A percentile compares a stretch with the other conserved stretches of the same genome.
Evolutionary conservation across 2,888 invertebrate species (phyloP).

Genomic region (Nipponacmea schrenckii): DNA sequence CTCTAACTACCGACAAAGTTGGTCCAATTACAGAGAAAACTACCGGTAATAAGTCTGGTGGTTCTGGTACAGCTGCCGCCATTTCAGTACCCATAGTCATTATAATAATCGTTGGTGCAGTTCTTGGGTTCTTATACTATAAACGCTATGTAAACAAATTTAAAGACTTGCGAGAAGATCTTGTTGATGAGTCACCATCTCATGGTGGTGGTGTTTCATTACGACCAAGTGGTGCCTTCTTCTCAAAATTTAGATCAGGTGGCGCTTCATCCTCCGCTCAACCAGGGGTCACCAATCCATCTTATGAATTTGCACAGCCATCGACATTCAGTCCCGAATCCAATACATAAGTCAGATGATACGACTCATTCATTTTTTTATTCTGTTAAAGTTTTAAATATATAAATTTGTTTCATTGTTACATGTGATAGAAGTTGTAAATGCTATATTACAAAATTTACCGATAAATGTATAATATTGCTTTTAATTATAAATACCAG

Average conservation of each 20-base stretch:
- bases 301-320: conserved; percentile 7
- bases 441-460: too few relatives aligned
- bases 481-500: too few relatives aligned
- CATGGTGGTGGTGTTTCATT: neutral
- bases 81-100: conserved; percentile 45
- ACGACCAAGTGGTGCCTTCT: conserved; percentile 7
- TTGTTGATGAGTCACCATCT: conserved; percentile 5
- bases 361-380: too few relatives aligned
- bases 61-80: conserved; percentile 20
- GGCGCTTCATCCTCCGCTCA: neutral
- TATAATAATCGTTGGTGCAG: conserved; percentile 35
- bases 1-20: neutral
- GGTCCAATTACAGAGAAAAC: neutral
- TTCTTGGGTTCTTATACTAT: conserved; percentile 38
- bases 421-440: too few relatives aligned
- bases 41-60: neutral
- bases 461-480: too few relatives aligned
- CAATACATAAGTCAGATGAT: neutral
- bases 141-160: conserved; percentile 7
- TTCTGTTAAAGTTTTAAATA: too few relatives aligned
- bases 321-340: neutral
- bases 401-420: too few relatives aligned
- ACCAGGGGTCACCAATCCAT: conserved; percentile 13
- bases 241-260: neutral
- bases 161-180: neutral